phyloP scores from a whole-genome alignment of 2,797 vertebrate species.

The Lycodopsis pacificus region DNA sequence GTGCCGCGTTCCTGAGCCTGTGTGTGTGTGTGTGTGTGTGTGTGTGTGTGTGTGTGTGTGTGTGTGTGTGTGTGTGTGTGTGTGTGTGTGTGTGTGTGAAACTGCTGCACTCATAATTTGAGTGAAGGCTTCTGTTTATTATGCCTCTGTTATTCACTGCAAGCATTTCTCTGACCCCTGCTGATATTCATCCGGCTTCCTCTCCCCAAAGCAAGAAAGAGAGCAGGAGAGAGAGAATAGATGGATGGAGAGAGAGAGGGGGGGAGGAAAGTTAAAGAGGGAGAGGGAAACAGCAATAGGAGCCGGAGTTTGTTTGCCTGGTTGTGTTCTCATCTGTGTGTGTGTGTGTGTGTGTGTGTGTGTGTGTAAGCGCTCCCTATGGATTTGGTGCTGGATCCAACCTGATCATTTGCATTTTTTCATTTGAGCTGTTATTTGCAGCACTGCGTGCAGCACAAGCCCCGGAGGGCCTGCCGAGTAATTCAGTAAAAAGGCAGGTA shows the following conservation, averaged over 20 bases:
- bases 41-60: slow-evolving; percentile 71
- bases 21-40: slow-evolving; percentile 66
- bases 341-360: slow-evolving; percentile 51
- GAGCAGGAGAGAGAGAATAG: slow-evolving; percentile 28
- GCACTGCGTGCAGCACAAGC: slow-evolving; percentile 74
- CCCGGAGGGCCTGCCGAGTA: slow-evolving; percentile 74
- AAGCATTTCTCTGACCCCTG: slow-evolving; percentile 80
- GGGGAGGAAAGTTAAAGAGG: slow-evolving; percentile 10
- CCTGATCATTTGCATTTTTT: slow-evolving; percentile 85
- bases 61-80: slow-evolving; percentile 19
- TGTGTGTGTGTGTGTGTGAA: slow-evolving; percentile 66
- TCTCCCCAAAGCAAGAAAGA: slow-evolving; percentile 60
- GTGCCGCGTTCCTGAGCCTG: slow-evolving; percentile 44
- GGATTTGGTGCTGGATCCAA: slow-evolving; percentile 75
- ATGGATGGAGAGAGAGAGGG: slow-evolving; percentile 14
- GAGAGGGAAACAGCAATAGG: slow-evolving; percentile 41
- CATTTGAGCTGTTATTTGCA: slow-evolving; percentile 85
- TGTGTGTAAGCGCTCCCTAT: slow-evolving; percentile 68
- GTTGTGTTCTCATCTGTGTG: slow-evolving; percentile 42
- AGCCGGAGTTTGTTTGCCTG: slow-evolving; percentile 54
- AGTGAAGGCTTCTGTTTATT: slow-evolving; percentile 82
- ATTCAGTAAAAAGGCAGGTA: slow-evolving; percentile 84
- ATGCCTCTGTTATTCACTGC: slow-evolving; percentile 80
- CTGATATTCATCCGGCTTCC: slow-evolving; percentile 80
- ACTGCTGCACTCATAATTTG: slow-evolving; percentile 80